Evolutionary conservation across 2,113 vertebrate genomes (phyloP).

Genomic region (Platysteira castanea): DNA sequence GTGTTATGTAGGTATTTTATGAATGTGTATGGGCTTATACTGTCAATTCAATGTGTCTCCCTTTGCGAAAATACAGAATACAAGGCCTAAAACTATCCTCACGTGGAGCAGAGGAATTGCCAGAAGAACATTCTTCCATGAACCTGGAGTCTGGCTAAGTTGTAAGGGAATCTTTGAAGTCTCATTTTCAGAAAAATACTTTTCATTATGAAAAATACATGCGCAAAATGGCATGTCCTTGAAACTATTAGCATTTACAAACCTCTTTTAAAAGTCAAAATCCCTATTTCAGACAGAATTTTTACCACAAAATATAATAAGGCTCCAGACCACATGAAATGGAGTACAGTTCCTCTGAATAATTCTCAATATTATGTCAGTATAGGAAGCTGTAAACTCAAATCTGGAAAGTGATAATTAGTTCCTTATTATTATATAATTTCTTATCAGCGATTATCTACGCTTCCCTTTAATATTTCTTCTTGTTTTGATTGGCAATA

Average conservation of each 20-base stretch:
- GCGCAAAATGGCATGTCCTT: not conserved
- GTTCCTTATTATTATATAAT: not conserved
- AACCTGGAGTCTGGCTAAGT: not conserved
- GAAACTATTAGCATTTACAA: not conserved
- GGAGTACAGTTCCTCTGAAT: not conserved
- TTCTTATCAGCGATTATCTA: not conserved
- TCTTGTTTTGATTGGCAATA: constrained; percentile 1
- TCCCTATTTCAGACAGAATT: not conserved
- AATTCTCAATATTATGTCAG: not conserved
- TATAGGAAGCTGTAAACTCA: not conserved
- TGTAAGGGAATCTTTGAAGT: not conserved
- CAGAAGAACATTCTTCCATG: not conserved
- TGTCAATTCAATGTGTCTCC: not conserved
- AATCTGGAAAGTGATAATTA: constrained; percentile 1
- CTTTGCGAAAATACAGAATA: not conserved
- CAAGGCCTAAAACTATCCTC: not conserved
- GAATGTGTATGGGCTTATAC: not conserved
- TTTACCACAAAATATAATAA: not conserved
- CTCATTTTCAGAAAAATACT: not conserved
- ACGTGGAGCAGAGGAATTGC: not conserved
- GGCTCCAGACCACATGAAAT: not conserved
- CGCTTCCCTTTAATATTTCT: not conserved
- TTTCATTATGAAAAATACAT: not conserved
- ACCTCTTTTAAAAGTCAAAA: not conserved
- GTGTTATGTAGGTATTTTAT: not conserved